phyloP scores from a whole-genome alignment of 2,113 vertebrate genomes.

The Paralichthys olivaceus region DNA sequence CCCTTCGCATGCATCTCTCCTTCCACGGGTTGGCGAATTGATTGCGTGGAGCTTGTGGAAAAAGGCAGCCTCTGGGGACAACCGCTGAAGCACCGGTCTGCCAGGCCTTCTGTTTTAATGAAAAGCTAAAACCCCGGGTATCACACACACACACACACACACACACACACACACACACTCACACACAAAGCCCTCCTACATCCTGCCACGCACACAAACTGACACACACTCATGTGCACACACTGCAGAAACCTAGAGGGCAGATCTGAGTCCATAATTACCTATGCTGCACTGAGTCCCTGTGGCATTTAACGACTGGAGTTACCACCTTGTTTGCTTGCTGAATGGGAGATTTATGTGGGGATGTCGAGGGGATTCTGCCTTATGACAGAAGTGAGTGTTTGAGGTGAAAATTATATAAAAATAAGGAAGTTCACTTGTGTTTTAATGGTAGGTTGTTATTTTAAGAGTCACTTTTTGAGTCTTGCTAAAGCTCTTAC shows the following conservation, averaged over 20 bases:
- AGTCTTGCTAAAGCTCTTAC: constrained; percentile 9
- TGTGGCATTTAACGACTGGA: constrained; percentile 42
- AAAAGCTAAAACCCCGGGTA: constrained; percentile 52
- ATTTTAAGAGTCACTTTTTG: constrained; percentile 7
- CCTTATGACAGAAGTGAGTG: not conserved
- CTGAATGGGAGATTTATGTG: constrained; percentile 40
- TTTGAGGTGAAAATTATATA: constrained; percentile 3
- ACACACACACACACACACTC: constrained; percentile 30
- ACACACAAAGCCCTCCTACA: constrained; percentile 22
- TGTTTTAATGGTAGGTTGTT: not conserved
- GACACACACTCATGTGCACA: constrained; percentile 24
- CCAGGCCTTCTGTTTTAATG: constrained; percentile 63
- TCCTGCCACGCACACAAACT: constrained; percentile 16
- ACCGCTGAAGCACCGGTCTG: constrained; percentile 20
- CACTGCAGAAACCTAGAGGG: constrained; percentile 2
- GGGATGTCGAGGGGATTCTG: constrained; percentile 4
- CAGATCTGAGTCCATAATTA: constrained; percentile 45
- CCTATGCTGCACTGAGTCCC: constrained; percentile 21
- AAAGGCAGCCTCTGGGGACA: constrained; percentile 50
- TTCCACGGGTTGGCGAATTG: constrained; percentile 48
- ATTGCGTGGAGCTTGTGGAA: constrained; percentile 50
- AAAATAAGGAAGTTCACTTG: not conserved
- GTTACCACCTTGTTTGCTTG: constrained; percentile 32
- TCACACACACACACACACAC: constrained; percentile 21
- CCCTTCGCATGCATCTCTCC: constrained; percentile 32